phyloP scores from a whole-genome alignment of 2,888 invertebrate genomes.

The Alcis repandata region DNA sequence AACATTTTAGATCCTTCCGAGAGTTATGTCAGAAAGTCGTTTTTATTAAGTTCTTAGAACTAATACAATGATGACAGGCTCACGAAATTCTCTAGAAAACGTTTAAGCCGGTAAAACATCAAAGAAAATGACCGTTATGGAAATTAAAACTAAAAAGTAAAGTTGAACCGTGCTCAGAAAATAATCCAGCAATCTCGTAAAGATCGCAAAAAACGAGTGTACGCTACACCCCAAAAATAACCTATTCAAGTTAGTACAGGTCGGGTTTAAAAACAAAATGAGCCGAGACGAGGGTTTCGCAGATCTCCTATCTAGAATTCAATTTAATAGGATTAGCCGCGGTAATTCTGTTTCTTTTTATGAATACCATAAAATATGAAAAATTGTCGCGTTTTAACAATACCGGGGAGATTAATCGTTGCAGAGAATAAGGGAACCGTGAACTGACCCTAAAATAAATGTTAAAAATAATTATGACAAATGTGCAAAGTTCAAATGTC shows the following conservation, averaged over 20 bases:
- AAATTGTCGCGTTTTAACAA: conserved; percentile 40
- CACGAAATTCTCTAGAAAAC: neutral
- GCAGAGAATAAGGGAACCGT: conserved; percentile 26
- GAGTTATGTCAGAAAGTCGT: neutral
- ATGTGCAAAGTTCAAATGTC: conserved; percentile 46
- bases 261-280: conserved; percentile 33
- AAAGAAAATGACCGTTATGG: no score
- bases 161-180: neutral
- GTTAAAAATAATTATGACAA: conserved; percentile 42
- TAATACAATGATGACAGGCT: neutral
- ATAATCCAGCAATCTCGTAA: conserved; percentile 12
- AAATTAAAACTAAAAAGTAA: neutral
- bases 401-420: conserved; percentile 37
- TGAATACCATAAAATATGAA: conserved; percentile 34
- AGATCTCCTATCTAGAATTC: conserved; percentile 35
- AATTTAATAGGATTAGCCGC: conserved; percentile 38
- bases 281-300: conserved; percentile 24
- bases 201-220: conserved; percentile 18
- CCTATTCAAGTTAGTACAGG: conserved; percentile 29
- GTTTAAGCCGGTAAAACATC: no score
- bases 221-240: conserved; percentile 17
- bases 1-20: neutral
- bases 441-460: conserved; percentile 29
- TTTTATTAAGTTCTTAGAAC: neutral
- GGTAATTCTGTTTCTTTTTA: conserved; percentile 35